Evolutionary conservation across 2,888 invertebrate genomes (phyloP), one percentile per base, ranked within the genome.

Genomic region (Polydrusus tereticollis): DNA sequence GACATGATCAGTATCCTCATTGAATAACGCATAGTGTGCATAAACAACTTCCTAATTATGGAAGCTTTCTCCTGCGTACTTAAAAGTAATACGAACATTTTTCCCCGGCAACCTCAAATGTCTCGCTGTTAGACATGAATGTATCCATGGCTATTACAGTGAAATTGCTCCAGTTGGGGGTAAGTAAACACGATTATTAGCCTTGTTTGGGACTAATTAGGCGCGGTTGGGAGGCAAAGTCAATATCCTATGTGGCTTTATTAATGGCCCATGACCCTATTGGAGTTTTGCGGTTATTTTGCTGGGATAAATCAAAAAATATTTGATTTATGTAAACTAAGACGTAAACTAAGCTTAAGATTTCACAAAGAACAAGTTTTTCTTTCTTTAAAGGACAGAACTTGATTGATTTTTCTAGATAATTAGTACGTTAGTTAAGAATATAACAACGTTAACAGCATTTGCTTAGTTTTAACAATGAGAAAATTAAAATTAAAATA

Each of bases 171-270:
- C 68, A 50, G 68, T 68, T 60, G 68, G 68, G 68, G 68, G 59
- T 59, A 68, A 68, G 68, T 21, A 68, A 68, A 68, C 68, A 68
- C 47, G 58, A 58, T 47, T 68, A 68, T 68, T 36, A 60, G 50
- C 36, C 59, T 68, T 60, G 68, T 68, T 68, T 47, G 45, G 60
- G 38, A 68, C 68, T 52, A 68, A 68, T 68, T 68, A 60, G 50
- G 47, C 50, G 52, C 59, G 50, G 59, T 50, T 50, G 68, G 68
- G 60, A 60, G 47, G 60, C 59, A 50, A 58, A 59, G 52, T 64
- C 50, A 64, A 64, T 64, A 64, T 26, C 63, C 50, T 45, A 29
- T 52, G 63, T 43, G 59, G 59, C 59, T 59, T 64, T 65, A 70
- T 58, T 70, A 59, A 63, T 59, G 50, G 50, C 47, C 59, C 58